phyloP scores from a whole-genome alignment of 1,140 invertebrate species.

The Aphaenogaster floridana region DNA sequence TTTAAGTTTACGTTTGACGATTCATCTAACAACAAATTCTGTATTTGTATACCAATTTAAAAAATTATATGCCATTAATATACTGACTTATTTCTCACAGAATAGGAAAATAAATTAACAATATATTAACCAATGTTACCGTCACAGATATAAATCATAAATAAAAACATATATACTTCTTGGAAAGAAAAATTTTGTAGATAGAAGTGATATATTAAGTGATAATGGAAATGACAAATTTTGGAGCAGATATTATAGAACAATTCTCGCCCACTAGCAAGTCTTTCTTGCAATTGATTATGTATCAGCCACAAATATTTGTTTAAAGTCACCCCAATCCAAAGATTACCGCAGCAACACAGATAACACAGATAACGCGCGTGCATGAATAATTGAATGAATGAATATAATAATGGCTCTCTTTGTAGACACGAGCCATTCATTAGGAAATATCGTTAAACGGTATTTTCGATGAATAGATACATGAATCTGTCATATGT shows the following conservation, averaged over 20 bases:
- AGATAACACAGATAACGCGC: constrained; percentile 14
- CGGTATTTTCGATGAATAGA: background rate
- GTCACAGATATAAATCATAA: background rate
- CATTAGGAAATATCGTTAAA: constrained; percentile 11
- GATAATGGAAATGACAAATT: background rate
- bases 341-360: background rate
- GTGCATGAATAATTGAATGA: constrained; percentile 28
- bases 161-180: background rate
- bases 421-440: constrained; percentile 13
- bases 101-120: background rate
- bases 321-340: background rate
- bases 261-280: background rate
- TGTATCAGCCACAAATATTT: constrained; percentile 16
- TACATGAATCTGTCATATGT: background rate
- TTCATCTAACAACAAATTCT: background rate
- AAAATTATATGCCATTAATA: background rate
- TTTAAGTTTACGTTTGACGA: background rate
- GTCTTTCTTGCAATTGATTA: background rate
- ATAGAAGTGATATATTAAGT: background rate
- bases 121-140: background rate
- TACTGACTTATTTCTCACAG: background rate
- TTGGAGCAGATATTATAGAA: background rate
- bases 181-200: background rate
- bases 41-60: background rate
- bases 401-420: background rate